Conservation (phyloP, 2,888 invertebrate genomes). For the Caenorhabditis sp. region DNA sequence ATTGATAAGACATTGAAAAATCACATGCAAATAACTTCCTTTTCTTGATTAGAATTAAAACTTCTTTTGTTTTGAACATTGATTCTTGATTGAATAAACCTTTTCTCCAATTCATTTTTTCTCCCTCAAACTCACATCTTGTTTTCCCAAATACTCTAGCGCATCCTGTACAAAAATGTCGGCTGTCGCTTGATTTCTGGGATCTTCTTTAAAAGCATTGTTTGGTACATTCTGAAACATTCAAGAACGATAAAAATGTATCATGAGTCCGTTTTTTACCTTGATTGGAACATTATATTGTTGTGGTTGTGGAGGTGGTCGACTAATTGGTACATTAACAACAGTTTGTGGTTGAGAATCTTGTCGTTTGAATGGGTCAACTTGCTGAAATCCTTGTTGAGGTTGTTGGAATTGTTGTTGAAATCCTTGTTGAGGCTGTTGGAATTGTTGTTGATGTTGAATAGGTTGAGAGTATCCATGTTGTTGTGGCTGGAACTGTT, state of each 20-base stretch:
- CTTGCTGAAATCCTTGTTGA: background rate
- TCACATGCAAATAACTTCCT: too few relatives aligned
- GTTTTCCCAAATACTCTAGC: conserved; percentile 55
- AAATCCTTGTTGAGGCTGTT: background rate
- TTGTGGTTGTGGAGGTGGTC: conserved; percentile 1
- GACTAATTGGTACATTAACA: conserved; percentile 31
- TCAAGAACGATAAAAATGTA: too few relatives aligned
- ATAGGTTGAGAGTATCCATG: background rate
- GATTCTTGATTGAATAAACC: background rate
- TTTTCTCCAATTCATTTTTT: too few relatives aligned
- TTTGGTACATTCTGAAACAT: conserved; percentile 8
- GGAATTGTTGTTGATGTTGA: background rate
- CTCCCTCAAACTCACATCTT: conserved; percentile 11
- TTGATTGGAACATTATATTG: too few relatives aligned
- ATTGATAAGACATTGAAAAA: too few relatives aligned
- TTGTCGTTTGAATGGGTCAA: conserved; percentile 8
- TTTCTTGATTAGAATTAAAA: too few relatives aligned
- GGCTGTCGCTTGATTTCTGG: conserved; percentile 52
- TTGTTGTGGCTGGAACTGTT: background rate
- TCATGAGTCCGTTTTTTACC: too few relatives aligned
- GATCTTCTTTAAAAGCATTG: conserved; percentile 42
- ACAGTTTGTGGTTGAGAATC: conserved; percentile 27
- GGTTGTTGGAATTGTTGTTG: background rate
- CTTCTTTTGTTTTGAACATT: too few relatives aligned
- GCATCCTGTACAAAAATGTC: conserved; percentile 64